Evolutionary conservation across 2,113 vertebrate genomes (phyloP), one percentile per base, ranked within the genome.

Genomic region (Menidia beryllina): DNA sequence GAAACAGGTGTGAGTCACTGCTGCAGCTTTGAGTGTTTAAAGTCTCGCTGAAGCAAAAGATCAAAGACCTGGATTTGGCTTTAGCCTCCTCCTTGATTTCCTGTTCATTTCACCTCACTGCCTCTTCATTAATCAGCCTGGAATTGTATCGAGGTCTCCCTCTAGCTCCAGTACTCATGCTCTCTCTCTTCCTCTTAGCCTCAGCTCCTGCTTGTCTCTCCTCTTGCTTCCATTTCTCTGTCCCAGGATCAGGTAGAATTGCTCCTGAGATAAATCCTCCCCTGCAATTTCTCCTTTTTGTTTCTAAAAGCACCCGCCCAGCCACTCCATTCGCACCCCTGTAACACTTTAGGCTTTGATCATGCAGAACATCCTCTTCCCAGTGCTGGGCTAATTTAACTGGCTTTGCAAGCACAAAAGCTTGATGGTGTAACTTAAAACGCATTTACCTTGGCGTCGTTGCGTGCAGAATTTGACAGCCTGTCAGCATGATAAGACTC

Each of bases 311-410:
- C 72, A 81, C 75, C 69, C 20, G 34, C 43, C 60, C 68, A 23
- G 2, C 66, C 26, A 66, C 19, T 5, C 50, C 67, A 73, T 67
- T 85, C 75, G 82, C 68, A 68, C 11, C 24, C 6, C 4, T n/a
- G n/a, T 36, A 72, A 77, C 78, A 52, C 45, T 48, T 56, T 30
- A 52, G 57, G 64, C 89, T 90, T 88, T 89, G 89, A 90, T 90
- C 87, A 85, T 12, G 21, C 34, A 8, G 54, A 71, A 54, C 45
- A 24, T 66, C 69, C 50, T 58, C 66, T 79, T 54, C 47, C 30
- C 2, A 9, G 49, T 24, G 41, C 30, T 72, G 82, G 82, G 65
- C 84, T 69, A 86, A 81, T 87, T 88, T 76, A 72, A 56, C 82
- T 49, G 67, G 10, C 34, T 80, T 47, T 47, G 51, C 20, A 72